Base-by-base conservation (phyloP, 2,113 vertebrate species). In the Piliocolobus tephrosceles region DNA sequence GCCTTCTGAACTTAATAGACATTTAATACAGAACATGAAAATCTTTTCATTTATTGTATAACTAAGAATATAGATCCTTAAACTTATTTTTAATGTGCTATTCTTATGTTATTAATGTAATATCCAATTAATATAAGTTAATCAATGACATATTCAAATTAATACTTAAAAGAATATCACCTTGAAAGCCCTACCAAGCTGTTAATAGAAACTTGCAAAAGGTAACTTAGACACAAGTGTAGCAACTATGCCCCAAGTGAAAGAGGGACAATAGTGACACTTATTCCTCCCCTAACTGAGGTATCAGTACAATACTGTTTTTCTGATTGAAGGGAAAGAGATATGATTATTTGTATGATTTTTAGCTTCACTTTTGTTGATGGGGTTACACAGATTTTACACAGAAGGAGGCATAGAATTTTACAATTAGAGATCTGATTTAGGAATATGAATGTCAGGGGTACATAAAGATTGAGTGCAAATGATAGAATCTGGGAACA, bases 321-420 rank as follows among this genome's bases (percentile, higher is more conserved):
- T 68, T 35, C 83, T 75, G 23, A 72, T 72, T 88, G 64, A 55
- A 90, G 35, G 16, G 30, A 68, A 93, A 78, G 35, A 57, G 30
- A 79, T 58, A 17, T 70, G 43, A 95, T 91, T 97, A 80, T 87
- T 95, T 90, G 86, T 57, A 70, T 90, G 32, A 91, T 91, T 81
- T 92, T 76, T 47, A 35, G 12, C 84, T 94, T 87, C 5, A 88
- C 18, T 92, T 70, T 96, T 85, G 30, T 90, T 30, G 20, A 55
- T 84, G 38, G 58, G 57, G 52, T 90, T 78, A 16, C 38, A 52
- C n/a, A 76, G 52, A 91, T 66, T 80, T 95, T 93, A 94, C 64
- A 94, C 90, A 55, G 90, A 45, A 66, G 81, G 22, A 72, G n/a
- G 64, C 25, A 84, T 23, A 80, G 73, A 89, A 58, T 88, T 94